Evolutionary conservation across 2,888 invertebrate species (phyloP), one percentile per base, ranked within the genome.

Genomic region (Calameuta pallipes): DNA sequence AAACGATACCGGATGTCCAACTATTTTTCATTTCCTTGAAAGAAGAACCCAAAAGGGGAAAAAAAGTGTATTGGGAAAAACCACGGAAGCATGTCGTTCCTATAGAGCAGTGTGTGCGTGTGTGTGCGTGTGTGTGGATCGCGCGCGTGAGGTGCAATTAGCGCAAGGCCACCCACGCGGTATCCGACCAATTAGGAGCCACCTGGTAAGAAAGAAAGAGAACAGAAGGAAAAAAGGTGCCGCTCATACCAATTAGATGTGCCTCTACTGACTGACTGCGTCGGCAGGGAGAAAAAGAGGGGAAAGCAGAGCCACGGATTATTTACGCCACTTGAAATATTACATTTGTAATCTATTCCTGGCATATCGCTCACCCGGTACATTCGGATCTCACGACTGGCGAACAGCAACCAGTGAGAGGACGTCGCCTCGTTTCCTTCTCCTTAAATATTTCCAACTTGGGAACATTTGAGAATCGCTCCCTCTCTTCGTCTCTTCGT

Each of bases 191-290:
- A 87, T 88, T 88, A 87, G 82, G 81, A 79, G 75, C 80, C 81
- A 84, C 78, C 84, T 81, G 81, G 77, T 68, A 33, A 81, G 76
- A 87, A 85, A 83, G 70, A 31, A 30, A 30, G 12, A 87, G 41
- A 41, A 41, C 15, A 41, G 41, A 15, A 37, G 41, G 15, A 6
- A 15, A 41, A 41, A 41, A 41, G 41, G 82, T 87, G 80, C 78
- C 78, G 80, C 77, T 81, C 83, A 82, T 82, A 79, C 85, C 85
- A 88, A 87, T 88, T 88, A 87, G 83, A 82, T 84, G 78, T 75
- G 76, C 13, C 41, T 70, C n/a, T n/a, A 35, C 31, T 37, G 37
- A 37, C 37, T 37, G 37, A 37, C 37, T 11, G 33, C 69, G 33
- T 30, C 15, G 37, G 31, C 56, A n/a, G 30, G 30, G 23, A 15